Evolutionary conservation across 2,888 invertebrate species (phyloP), one percentile per base, ranked within the genome.

Genomic region (Fragum sueziense): DNA sequence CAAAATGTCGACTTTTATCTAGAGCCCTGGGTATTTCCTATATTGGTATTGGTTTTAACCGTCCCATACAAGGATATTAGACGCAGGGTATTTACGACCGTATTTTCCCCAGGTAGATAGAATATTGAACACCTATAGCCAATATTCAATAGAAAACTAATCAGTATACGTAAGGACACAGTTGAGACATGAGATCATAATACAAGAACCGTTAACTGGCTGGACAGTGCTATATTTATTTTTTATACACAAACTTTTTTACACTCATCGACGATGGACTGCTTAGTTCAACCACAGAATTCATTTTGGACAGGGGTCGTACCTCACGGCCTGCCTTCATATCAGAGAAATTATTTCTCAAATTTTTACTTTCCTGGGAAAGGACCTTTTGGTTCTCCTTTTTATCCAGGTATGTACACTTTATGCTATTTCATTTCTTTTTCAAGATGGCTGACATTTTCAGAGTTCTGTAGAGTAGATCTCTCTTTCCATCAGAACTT

Each of bases 271-370:
- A 87, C 86, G 79, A 87, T 87, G 87, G 87, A 87, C 83, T 87
- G 87, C 76, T 62, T 87, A 82, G 86, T 87, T 82, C 87, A 83
- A 79, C 85, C 87, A 76, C 86, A 85, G 77, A 80, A 79, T 70
- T 76, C 86, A 25, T 77, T 86, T 57, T 87, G 87, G 87, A 87
- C 87, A 84, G 87, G 87, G 84, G 86, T 82, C 80, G 61, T 86
- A 77, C 78, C 86, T 65, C 83, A 85, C 74, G 86, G 84, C 84
- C 86, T 86, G 68, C 83, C 86, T 51, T 57, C 83, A 37, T 84
- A 83, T 68, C 84, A 84, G 69, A 82, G 85, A 74, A 84, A 83
- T 80, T 86, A 84, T 71, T 85, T 87, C 72, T 76, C 85, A 11
- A 86, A 85, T 52, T 86, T 86, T 73, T 87, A 86, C 80, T 85